These are phyloP conservation scores for Mesitornis unicolor DNA, from an alignment of 2,113 vertebrate species.

Conservation along the genomic window DNA sequence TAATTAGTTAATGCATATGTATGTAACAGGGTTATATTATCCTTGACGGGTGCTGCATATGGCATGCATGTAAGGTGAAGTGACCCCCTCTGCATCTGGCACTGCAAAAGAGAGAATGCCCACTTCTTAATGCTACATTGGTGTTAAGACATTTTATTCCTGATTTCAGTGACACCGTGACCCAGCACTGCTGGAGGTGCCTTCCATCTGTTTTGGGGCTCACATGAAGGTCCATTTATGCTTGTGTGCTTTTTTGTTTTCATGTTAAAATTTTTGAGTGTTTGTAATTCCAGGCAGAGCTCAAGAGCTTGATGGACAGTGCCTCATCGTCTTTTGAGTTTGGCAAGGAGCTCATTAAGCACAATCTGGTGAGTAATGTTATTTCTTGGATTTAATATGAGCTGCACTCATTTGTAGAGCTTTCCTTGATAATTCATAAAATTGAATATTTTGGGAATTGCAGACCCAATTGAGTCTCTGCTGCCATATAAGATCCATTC, in stretches of 20 bases:
- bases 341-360: conserved; percentile 95
- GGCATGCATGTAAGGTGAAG: too few species aligned
- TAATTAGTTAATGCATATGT: too few species aligned
- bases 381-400: background rate
- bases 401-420: background rate
- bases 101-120: too few species aligned
- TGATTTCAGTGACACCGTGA: too few species aligned
- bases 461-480: background rate
- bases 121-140: too few species aligned
- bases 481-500: background rate
- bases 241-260: background rate
- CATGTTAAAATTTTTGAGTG: conserved; percentile 8
- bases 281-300: conserved; percentile 81
- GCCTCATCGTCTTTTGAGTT: conserved; percentile 93
- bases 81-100: too few species aligned
- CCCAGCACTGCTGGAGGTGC: background rate
- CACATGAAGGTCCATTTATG: background rate
- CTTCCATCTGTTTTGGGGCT: background rate
- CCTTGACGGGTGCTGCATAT: too few species aligned
- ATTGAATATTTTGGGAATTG: background rate
- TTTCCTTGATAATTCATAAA: background rate
- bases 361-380: conserved; percentile 88
- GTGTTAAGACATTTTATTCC: too few species aligned
- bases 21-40: too few species aligned
- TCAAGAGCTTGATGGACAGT: conserved; percentile 92